Evolutionary conservation across 23 tunicate genomes (phyloP), one percentile per base, ranked within the genome.

Genomic region (Diplosoma virens): DNA sequence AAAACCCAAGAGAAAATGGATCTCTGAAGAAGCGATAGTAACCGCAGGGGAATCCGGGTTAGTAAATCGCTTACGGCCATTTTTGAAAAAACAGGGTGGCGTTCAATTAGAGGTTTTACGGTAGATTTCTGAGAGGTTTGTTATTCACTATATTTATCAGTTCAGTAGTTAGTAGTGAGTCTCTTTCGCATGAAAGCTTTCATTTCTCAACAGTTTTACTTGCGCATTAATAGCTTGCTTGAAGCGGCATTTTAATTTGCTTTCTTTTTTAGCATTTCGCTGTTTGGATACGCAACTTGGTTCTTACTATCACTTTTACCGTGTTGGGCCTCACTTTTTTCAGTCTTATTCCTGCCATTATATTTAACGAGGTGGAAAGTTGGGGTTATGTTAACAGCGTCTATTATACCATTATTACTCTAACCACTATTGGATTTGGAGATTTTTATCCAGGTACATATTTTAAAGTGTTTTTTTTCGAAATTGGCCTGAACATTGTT

Each of bases 391-490:
- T 58, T 7, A 75, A 58, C 5, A 78, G 89, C 76, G 26, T 89
- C 29, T 89, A 89, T 48, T 89, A 48, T 67, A 35, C 85, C 32
- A 54, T 89, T 53, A 83, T 89, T 45, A 77, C 96, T 7, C 71
- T 89, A 0, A 79, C 96, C 45, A 89, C 96, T 18, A 79, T 89
- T 30, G 96, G 96, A 2, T 89, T 89, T 65, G 96, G 96, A 0
- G 96, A 89, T 54, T 89, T 30, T 63, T 89, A 83, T 14, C 79
- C 80, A 70, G 96, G 96, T 89, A 60, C 17, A 46, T 46, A 14
- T 46, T 46, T 46, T 46, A 16, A 14, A 14, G 53, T 46, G 16
- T 46, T 16, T 16, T 16, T 14, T 14, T 14, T 14, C 16, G 17
- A 46, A 46, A 46, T 16, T 46, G 16, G 53, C 53, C 17, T 46